phyloP scores from a whole-genome alignment of 2,888 invertebrate species.

The Mesodorylaimus sp. region DNA sequence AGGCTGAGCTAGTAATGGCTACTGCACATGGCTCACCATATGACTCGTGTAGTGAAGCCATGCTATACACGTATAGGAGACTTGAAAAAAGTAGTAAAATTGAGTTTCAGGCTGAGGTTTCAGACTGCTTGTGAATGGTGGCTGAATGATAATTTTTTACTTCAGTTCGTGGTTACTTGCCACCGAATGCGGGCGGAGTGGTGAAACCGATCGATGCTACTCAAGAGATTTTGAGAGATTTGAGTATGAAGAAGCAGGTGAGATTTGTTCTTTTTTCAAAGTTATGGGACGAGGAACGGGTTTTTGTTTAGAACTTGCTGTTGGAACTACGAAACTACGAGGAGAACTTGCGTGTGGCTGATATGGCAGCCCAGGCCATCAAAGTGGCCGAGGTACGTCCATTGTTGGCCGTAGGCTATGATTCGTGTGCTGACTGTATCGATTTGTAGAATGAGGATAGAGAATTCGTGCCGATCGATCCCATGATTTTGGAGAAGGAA shows the following conservation, averaged over 20 bases:
- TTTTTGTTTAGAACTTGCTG: conserved; percentile 40
- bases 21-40: no score
- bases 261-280: neutral
- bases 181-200: conserved; percentile 33
- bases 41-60: neutral
- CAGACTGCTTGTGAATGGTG: neutral
- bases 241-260: conserved; percentile 57
- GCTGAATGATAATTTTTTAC: conserved; percentile 7
- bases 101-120: neutral
- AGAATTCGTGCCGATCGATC: no score
- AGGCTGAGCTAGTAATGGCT: no score
- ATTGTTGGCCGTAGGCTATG: no score
- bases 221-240: conserved; percentile 56
- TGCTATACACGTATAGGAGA: neutral
- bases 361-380: no score
- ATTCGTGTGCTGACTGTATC: no score
- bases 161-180: conserved; percentile 35
- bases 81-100: neutral
- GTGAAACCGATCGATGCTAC: conserved; percentile 39
- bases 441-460: no score
- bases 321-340: conserved; percentile 45
- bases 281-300: neutral
- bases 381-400: no score
- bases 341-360: conserved; percentile 33
- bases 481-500: conserved; percentile 10